Percentiles rank a stretch among this genome's conserved stretches.
phyloP scores from a whole-genome alignment of 1,140 invertebrate genomes.

The Cecropterus lyciades region DNA sequence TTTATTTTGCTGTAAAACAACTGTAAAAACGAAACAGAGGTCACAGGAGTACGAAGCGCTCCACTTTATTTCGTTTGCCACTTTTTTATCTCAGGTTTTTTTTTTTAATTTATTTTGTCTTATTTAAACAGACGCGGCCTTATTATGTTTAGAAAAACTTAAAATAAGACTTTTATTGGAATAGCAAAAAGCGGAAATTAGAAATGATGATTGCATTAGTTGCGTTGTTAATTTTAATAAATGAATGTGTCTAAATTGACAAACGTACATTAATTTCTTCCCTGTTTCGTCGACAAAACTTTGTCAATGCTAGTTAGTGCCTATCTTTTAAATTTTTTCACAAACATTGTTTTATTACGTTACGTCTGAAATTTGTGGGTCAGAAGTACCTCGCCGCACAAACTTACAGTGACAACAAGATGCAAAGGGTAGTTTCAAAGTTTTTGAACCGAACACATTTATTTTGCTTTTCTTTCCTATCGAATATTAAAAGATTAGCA shows the following conservation, averaged over 20 bases:
- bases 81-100: conserved; percentile 12
- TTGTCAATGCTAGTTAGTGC: too few relatives aligned
- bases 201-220: background rate
- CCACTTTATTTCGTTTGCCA: conserved; percentile 18
- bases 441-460: too few relatives aligned
- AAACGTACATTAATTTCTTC: background rate
- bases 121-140: conserved; percentile 1
- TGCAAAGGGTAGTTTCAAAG: too few relatives aligned
- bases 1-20: conserved; percentile 41
- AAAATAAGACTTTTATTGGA: conserved; percentile 8
- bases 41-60: conserved; percentile 11
- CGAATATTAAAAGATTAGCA: too few relatives aligned
- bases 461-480: too few relatives aligned
- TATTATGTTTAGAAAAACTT: conserved; percentile 5
- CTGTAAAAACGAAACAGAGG: conserved; percentile 20
- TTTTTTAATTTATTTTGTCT: conserved; percentile 1
- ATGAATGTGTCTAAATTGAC: background rate
- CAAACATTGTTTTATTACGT: too few relatives aligned
- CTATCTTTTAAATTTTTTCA: too few relatives aligned
- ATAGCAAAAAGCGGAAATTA: conserved; percentile 8
- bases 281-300: too few relatives aligned
- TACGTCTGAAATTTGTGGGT: too few relatives aligned
- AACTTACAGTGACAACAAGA: too few relatives aligned
- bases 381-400: too few relatives aligned
- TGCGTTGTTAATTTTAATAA: background rate